phyloP scores from a whole-genome alignment of 2,888 invertebrate species.

The Pseudococcus viburni region DNA sequence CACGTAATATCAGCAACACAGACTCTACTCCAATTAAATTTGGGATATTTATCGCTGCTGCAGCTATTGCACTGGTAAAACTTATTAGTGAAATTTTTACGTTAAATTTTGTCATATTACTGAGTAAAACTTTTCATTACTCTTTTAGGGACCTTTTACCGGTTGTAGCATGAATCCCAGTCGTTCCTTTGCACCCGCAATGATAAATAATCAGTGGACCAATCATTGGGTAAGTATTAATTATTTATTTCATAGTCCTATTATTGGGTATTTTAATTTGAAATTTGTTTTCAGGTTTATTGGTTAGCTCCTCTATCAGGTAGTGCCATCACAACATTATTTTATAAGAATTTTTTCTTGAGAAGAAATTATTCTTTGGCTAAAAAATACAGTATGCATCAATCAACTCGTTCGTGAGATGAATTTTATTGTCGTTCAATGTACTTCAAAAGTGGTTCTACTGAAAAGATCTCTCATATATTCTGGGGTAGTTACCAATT shows the following conservation, averaged over 20 bases:
- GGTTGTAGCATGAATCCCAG: conserved; percentile 83
- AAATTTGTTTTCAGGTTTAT: conserved; percentile 61
- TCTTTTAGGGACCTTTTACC: conserved; percentile 79
- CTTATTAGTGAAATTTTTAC: not conserved
- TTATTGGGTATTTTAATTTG: not conserved
- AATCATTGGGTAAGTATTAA: conserved; percentile 78
- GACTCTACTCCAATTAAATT: conserved; percentile 72
- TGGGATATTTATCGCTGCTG: conserved; percentile 71
- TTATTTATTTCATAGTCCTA: not conserved
- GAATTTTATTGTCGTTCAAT: no score
- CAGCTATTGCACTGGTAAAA: conserved; percentile 70
- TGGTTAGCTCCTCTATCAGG: conserved; percentile 67
- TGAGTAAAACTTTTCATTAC: not conserved
- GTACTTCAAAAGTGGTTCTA: no score
- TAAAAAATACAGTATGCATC: not conserved
- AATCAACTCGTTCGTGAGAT: not conserved
- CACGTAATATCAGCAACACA: conserved; percentile 70
- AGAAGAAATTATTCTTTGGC: not conserved
- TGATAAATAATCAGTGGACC: conserved; percentile 79
- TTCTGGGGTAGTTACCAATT: not conserved
- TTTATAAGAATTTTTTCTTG: conserved; percentile 66
- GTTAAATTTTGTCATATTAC: not conserved
- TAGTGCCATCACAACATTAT: conserved; percentile 61
- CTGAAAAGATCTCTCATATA: not conserved
- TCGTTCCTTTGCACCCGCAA: conserved; percentile 80